Evolutionary conservation across 1,140 invertebrate genomes (phyloP).

Genomic region (Stenopsyche tienmushanensis): DNA sequence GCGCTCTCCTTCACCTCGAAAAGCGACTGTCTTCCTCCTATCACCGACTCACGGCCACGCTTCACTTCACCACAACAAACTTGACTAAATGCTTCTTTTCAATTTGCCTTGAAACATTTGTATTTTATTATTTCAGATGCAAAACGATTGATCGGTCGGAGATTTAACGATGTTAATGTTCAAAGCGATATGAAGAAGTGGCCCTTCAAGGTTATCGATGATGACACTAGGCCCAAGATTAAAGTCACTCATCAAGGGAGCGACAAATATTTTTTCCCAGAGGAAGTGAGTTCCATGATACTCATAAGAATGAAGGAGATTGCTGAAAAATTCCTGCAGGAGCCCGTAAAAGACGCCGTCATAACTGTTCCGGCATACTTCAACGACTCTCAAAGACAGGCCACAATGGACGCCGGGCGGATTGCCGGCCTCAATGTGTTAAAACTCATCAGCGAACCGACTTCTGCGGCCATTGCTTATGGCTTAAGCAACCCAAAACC

Average conservation of each 20-base stretch:
- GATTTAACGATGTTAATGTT: conserved; percentile 69
- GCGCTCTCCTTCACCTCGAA: no score
- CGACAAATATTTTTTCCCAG: conserved; percentile 66
- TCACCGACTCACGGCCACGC: no score
- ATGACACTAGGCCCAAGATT: conserved; percentile 63
- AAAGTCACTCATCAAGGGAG: conserved; percentile 70
- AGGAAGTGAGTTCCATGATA: conserved; percentile 70
- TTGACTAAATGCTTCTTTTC: no score
- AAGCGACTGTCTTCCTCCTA: no score
- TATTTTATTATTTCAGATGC: conserved; percentile 43
- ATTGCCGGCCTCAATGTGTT: conserved; percentile 69
- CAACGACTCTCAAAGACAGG: conserved; percentile 58
- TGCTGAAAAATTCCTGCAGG: conserved; percentile 58
- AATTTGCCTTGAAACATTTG: no score
- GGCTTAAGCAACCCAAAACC: conserved; percentile 74
- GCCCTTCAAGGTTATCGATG: conserved; percentile 70
- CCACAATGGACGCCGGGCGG: conserved; percentile 63
- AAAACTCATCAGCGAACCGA: conserved; percentile 73
- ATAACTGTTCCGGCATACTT: conserved; percentile 60
- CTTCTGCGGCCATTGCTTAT: conserved; percentile 72
- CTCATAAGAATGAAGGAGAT: conserved; percentile 64
- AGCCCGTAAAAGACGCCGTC: conserved; percentile 65
- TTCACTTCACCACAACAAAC: no score
- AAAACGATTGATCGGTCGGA: conserved; percentile 65
- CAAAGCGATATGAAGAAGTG: conserved; percentile 74